phyloP scores from a whole-genome alignment of 1,140 invertebrate genomes.

The Lamellibrachia luymesi region DNA sequence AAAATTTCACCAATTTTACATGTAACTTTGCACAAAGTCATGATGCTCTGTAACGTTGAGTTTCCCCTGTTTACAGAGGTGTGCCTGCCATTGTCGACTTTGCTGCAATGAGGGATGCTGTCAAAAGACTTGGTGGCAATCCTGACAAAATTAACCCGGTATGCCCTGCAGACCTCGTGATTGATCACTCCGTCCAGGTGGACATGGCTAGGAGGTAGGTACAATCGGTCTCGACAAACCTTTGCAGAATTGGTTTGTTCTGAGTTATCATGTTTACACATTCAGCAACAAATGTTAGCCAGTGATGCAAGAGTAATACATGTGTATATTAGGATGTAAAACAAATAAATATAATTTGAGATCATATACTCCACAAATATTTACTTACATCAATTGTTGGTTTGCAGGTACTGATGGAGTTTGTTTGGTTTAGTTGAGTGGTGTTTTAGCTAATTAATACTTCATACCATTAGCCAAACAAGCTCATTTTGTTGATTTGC shows the following conservation, averaged over 20 bases:
- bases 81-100: constrained; percentile 98
- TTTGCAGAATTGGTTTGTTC: background rate
- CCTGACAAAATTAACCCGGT: constrained; percentile 94
- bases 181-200: constrained; percentile 97
- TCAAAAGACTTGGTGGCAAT: constrained; percentile 80
- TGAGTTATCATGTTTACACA: background rate
- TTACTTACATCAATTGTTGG: background rate
- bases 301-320: too few relatives aligned
- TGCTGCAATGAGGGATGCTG: constrained; percentile 96
- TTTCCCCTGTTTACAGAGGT: constrained; percentile 71
- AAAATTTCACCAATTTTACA: background rate
- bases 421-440: constrained; percentile 1
- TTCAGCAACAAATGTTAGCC: too few relatives aligned
- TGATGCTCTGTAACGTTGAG: background rate
- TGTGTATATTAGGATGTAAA: too few relatives aligned
- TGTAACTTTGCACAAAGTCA: background rate
- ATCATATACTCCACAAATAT: too few relatives aligned
- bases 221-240: background rate
- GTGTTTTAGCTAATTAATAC: background rate
- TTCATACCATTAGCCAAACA: background rate
- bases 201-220: constrained; percentile 85
- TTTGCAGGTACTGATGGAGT: constrained; percentile 4
- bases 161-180: constrained; percentile 95
- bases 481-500: background rate
- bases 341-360: too few relatives aligned